A percentile compares a stretch with the other conserved stretches of the same genome.
These are phyloP conservation scores for Catostylus mosaicus DNA, from an alignment of 30 jellyfish, hydroid and myxozoan genomes.

Conservation along the genomic window DNA sequence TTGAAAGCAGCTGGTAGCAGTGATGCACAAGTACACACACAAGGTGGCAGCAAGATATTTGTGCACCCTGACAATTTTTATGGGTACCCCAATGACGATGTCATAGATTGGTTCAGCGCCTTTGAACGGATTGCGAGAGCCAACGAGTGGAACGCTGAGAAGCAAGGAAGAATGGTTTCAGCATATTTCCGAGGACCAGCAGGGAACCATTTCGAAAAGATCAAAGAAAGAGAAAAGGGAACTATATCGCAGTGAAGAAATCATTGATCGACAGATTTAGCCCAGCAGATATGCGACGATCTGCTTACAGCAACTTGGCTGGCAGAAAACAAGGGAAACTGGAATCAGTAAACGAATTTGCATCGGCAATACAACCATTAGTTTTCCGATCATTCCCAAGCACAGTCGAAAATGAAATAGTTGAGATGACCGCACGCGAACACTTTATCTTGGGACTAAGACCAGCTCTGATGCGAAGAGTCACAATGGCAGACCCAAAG, in stretches of 20 bases:
- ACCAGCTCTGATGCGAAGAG: slow-evolving; percentile 16
- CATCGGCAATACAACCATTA: slow-evolving; percentile 55
- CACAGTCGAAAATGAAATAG: not conserved
- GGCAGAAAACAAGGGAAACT: slow-evolving; percentile 40
- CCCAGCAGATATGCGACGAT: slow-evolving; percentile 49
- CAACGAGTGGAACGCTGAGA: slow-evolving; percentile 44
- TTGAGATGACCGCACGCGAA: slow-evolving; percentile 57
- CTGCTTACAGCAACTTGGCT: slow-evolving; percentile 44
- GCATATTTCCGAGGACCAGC: slow-evolving; percentile 55
- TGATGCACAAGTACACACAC: too few species aligned
- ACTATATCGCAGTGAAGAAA: slow-evolving; percentile 1
- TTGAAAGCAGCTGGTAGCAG: too few species aligned
- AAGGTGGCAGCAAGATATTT: not conserved
- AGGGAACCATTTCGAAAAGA: slow-evolving; percentile 32
- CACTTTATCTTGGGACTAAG: slow-evolving; percentile 37
- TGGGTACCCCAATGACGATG: slow-evolving; percentile 58
- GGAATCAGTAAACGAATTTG: slow-evolving; percentile 55
- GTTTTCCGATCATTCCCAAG: slow-evolving; percentile 49
- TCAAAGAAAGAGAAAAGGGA: slow-evolving; percentile 4
- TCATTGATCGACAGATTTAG: slow-evolving; percentile 37
- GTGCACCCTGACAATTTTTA: slow-evolving; percentile 61
- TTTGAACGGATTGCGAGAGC: slow-evolving; percentile 54
- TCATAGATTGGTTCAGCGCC: slow-evolving; percentile 52
- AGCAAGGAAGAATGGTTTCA: slow-evolving; percentile 32
- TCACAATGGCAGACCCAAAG: slow-evolving; percentile 52